Conservation (phyloP, 2,113 vertebrate species). For the Malaclemys terrapin region DNA sequence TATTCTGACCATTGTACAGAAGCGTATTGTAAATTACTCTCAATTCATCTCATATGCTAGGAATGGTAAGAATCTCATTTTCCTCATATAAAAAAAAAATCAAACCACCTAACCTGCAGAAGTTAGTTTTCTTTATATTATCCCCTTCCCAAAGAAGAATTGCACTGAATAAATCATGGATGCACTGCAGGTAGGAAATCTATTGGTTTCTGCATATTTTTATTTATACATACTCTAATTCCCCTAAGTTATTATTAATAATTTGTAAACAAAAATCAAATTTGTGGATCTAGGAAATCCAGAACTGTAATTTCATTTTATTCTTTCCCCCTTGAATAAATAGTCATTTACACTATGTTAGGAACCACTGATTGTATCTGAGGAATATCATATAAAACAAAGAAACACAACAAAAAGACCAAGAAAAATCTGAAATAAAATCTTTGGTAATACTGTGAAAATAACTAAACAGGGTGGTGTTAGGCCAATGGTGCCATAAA, state of each 20-base stretch:
- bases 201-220: slow-evolving; percentile 20
- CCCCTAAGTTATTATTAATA: slow-evolving; percentile 54
- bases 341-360: not conserved
- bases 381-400: not conserved
- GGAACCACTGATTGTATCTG: not conserved
- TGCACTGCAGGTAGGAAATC: slow-evolving; percentile 23
- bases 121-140: slow-evolving; percentile 48
- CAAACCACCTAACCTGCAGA: slow-evolving; percentile 15
- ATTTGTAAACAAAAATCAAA: slow-evolving; percentile 55
- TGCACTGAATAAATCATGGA: slow-evolving; percentile 57
- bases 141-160: slow-evolving; percentile 41
- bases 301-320: slow-evolving; percentile 7
- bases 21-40: slow-evolving; percentile 26
- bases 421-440: not conserved
- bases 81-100: slow-evolving; percentile 52
- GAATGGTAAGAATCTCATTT: slow-evolving; percentile 54
- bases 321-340: slow-evolving; percentile 48
- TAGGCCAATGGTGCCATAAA: not conserved
- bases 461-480: not conserved
- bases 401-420: not conserved
- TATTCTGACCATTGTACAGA: slow-evolving; percentile 1
- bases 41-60: slow-evolving; percentile 35
- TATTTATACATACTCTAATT: slow-evolving; percentile 35
- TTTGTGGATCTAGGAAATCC: not conserved
- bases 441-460: not conserved